phyloP scores from a whole-genome alignment of 1,140 invertebrate species.

The Cherax destructor region DNA sequence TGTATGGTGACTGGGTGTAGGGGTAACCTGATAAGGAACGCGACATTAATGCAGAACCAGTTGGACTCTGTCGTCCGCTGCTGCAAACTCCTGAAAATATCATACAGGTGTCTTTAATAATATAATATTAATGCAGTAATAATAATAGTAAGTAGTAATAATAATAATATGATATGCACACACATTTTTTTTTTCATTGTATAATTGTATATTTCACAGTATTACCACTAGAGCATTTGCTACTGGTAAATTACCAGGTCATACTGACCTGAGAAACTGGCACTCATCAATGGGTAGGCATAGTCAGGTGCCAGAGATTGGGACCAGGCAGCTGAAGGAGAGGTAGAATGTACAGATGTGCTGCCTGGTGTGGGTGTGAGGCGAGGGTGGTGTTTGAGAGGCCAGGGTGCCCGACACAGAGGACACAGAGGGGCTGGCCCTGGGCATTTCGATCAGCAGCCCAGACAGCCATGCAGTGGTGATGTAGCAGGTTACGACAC shows the following conservation, averaged over 20 bases:
- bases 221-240: not conserved
- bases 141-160: too few relatives aligned
- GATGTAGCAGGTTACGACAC: slow-evolving; percentile 77
- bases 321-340: slow-evolving; percentile 31
- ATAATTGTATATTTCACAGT: too few relatives aligned
- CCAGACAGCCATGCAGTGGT: slow-evolving; percentile 78
- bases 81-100: slow-evolving; percentile 45
- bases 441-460: slow-evolving; percentile 76
- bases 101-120: too few relatives aligned
- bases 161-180: too few relatives aligned
- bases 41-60: slow-evolving; percentile 14
- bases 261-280: slow-evolving; percentile 70
- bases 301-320: slow-evolving; percentile 28
- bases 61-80: slow-evolving; percentile 44
- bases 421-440: slow-evolving; percentile 77
- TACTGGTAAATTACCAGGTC: not conserved
- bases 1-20: slow-evolving; percentile 45
- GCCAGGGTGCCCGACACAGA: slow-evolving; percentile 73
- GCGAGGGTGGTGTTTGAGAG: slow-evolving; percentile 62
- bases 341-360: slow-evolving; percentile 34
- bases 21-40: slow-evolving; percentile 57
- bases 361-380: slow-evolving; percentile 9
- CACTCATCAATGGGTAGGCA: slow-evolving; percentile 54
- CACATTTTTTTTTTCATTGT: too few relatives aligned
- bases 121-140: too few relatives aligned